These are phyloP conservation scores for Dorcus parallelipipedus DNA, from an alignment of 2,888 invertebrate species.

Conservation along the genomic window DNA sequence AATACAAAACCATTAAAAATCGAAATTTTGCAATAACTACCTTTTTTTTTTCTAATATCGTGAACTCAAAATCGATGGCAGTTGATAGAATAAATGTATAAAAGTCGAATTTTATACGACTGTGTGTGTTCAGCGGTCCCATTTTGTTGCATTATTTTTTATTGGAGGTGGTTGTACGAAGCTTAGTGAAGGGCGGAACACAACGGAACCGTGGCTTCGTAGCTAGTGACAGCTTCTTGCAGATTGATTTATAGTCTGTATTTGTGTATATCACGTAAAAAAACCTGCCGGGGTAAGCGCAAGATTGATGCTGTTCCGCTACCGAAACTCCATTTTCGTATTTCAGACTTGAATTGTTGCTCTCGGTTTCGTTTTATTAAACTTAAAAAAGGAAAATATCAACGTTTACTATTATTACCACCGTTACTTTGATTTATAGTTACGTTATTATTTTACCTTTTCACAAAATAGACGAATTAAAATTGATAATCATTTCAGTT, in stretches of 20 bases:
- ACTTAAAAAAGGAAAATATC: neutral
- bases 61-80: too few relatives aligned
- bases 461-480: too few relatives aligned
- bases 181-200: constrained; percentile 21
- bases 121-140: neutral
- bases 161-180: constrained; percentile 1
- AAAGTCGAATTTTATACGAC: neutral
- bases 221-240: constrained; percentile 46
- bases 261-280: constrained; percentile 47
- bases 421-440: neutral
- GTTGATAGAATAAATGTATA: too few relatives aligned
- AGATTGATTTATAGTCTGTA: constrained; percentile 49
- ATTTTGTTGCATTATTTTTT: neutral
- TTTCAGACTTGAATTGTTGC: constrained; percentile 7
- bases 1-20: too few relatives aligned
- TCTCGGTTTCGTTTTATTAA: neutral
- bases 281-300: constrained; percentile 38
- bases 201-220: constrained; percentile 27
- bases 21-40: too few relatives aligned
- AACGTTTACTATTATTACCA: neutral
- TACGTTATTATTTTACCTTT: too few relatives aligned
- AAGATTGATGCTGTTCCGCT: constrained; percentile 46
- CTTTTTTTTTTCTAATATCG: too few relatives aligned
- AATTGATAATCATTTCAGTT: too few relatives aligned
- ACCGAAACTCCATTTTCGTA: constrained; percentile 7